phyloP scores from a whole-genome alignment of 2,888 invertebrate genomes.

The Zonitis immaculata region DNA sequence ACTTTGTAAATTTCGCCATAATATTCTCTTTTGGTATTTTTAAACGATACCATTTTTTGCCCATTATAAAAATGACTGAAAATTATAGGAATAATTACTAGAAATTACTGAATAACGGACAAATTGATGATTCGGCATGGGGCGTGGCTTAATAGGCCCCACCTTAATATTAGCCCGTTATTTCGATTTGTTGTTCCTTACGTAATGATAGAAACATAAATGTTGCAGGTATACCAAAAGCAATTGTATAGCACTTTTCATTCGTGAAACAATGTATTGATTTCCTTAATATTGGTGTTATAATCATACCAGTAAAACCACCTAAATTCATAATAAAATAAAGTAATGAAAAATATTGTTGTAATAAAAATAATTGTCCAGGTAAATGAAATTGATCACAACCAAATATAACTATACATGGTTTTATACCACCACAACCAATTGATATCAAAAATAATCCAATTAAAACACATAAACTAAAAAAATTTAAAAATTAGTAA shows the following conservation, averaged over 20 bases:
- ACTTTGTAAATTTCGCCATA: constrained; percentile 63
- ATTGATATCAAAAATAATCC: constrained; percentile 62
- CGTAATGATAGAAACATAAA: constrained; percentile 66
- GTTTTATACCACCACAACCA: constrained; percentile 82
- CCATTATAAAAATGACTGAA: constrained; percentile 66
- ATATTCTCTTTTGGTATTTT: constrained; percentile 70
- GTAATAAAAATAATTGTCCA: constrained; percentile 61
- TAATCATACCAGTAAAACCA: constrained; percentile 60
- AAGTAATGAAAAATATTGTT: constrained; percentile 75
- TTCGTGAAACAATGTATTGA: constrained; percentile 62
- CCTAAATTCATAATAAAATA: constrained; percentile 76
- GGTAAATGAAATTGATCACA: constrained; percentile 77
- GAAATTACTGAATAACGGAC: too few species aligned
- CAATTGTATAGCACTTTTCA: constrained; percentile 66
- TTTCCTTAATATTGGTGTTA: constrained; percentile 68
- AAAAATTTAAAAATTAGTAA: constrained; percentile 12
- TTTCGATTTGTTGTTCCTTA: constrained; percentile 43
- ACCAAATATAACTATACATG: constrained; percentile 82
- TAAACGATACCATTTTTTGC: constrained; percentile 65
- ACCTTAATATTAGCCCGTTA: too few species aligned
- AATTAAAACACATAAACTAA: constrained; percentile 54
- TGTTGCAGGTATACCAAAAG: constrained; percentile 72
- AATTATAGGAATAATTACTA: too few species aligned
- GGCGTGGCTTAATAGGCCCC: too few species aligned
- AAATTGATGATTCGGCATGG: too few species aligned